phyloP scores from a whole-genome alignment of 1,140 invertebrate genomes.

The Zaprionus capensis region DNA sequence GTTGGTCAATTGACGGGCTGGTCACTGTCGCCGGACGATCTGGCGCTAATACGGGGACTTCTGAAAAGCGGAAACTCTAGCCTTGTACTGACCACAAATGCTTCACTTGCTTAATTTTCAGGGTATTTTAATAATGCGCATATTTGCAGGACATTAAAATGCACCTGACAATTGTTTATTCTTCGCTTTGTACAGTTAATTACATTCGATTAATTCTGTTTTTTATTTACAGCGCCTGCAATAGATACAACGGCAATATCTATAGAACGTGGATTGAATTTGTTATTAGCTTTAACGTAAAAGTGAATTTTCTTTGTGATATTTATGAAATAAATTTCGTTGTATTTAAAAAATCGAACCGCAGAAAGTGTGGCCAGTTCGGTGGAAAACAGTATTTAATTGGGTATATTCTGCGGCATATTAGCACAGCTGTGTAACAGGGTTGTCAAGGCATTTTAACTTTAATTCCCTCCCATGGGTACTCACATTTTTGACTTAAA shows the following conservation, averaged over 20 bases:
- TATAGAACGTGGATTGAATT: constrained; percentile 11
- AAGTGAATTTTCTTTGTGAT: constrained; percentile 60
- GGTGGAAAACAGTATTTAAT: background rate
- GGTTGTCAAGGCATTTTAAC: constrained; percentile 37
- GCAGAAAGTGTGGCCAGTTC: constrained; percentile 41
- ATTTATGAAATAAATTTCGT: constrained; percentile 66
- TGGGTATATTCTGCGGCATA: background rate
- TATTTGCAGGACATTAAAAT: constrained; percentile 9
- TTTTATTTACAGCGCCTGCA: constrained; percentile 65
- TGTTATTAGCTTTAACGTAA: constrained; percentile 32
- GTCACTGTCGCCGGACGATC: constrained; percentile 87
- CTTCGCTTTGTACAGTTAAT: background rate
- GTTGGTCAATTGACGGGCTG: constrained; percentile 87
- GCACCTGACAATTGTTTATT: constrained; percentile 13
- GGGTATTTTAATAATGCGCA: constrained; percentile 22
- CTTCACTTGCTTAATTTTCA: constrained; percentile 84
- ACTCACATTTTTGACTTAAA: constrained; percentile 24
- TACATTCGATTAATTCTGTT: constrained; percentile 18
- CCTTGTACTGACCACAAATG: constrained; percentile 86
- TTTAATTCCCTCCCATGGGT: background rate
- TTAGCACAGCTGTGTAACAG: constrained; percentile 43
- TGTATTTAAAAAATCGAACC: constrained; percentile 31
- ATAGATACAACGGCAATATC: constrained; percentile 24
- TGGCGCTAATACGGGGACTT: constrained; percentile 87
- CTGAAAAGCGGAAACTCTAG: constrained; percentile 87